phyloP scores from a whole-genome alignment of 2,797 vertebrate species.

The Gadopsis bispinosus region DNA sequence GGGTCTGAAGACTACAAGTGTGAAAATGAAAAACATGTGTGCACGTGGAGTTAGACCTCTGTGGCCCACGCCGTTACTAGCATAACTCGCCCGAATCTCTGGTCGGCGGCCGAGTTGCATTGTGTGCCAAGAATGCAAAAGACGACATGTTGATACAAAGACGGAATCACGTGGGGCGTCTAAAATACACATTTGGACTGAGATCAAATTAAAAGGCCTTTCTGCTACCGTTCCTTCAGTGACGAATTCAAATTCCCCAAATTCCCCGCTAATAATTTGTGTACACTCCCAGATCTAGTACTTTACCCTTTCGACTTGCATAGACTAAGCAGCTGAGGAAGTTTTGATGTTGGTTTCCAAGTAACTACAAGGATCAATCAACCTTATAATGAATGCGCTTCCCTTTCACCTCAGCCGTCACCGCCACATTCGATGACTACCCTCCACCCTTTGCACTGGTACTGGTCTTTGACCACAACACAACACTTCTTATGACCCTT shows the following conservation, averaged over 20 bases:
- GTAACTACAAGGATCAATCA: not conserved
- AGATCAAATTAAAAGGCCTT: no score
- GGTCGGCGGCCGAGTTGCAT: no score
- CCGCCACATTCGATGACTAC: not conserved
- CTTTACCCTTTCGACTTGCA: not conserved
- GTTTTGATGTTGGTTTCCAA: not conserved
- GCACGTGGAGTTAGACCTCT: no score
- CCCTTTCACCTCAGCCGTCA: not conserved
- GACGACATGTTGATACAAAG: no score
- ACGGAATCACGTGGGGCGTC: no score
- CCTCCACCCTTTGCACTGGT: not conserved
- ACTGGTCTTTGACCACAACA: not conserved
- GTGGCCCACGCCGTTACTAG: no score
- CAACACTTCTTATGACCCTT: not conserved
- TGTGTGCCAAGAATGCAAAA: no score
- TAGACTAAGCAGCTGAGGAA: not conserved
- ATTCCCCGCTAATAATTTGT: not conserved
- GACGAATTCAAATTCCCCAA: no score
- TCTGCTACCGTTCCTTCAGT: not conserved
- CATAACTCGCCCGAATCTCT: no score
- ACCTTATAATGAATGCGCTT: not conserved
- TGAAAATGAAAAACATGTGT: no score
- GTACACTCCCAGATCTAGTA: not conserved
- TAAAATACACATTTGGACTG: not conserved
- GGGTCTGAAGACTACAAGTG: no score